phyloP scores from a whole-genome alignment of 2,113 vertebrate genomes.

The Actinemys pallida region DNA sequence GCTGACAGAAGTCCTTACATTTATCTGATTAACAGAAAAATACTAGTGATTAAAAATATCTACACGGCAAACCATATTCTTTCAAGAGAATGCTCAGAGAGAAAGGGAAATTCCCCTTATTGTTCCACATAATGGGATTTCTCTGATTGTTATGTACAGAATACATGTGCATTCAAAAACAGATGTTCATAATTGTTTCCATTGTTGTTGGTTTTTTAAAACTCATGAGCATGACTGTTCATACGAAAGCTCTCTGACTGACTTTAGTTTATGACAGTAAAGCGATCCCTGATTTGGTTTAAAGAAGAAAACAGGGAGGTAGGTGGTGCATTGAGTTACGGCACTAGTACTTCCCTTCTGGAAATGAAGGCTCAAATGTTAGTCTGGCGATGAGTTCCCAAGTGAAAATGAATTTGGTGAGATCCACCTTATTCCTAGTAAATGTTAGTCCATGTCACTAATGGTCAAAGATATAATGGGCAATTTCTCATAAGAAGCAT shows the following conservation, averaged over 20 bases:
- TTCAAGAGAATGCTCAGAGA: background rate
- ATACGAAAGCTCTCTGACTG: background rate
- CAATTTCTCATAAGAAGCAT: background rate
- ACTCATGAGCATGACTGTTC: constrained; percentile 51
- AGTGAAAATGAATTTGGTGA: background rate
- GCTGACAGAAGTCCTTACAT: background rate
- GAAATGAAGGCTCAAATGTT: background rate
- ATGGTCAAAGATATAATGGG: background rate
- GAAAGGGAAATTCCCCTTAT: constrained; percentile 63
- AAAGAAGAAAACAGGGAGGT: background rate
- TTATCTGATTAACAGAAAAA: constrained; percentile 22
- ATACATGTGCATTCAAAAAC: constrained; percentile 62
- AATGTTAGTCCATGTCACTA: background rate
- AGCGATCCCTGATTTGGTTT: constrained; percentile 32
- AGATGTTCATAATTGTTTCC: constrained; percentile 32
- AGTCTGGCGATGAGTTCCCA: background rate
- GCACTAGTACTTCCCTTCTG: background rate
- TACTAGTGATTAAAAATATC: background rate
- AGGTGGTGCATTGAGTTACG: background rate
- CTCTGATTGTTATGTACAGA: constrained; percentile 57
- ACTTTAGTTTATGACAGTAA: constrained; percentile 54
- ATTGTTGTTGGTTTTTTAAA: constrained; percentile 33
- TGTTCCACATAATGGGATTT: constrained; percentile 67
- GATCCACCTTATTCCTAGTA: background rate
- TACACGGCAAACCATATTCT: constrained; percentile 8